A percentile compares a stretch with the other conserved stretches of the same genome.
phyloP scores from a whole-genome alignment of 2,888 invertebrate genomes.

The Catocala sponsa region DNA sequence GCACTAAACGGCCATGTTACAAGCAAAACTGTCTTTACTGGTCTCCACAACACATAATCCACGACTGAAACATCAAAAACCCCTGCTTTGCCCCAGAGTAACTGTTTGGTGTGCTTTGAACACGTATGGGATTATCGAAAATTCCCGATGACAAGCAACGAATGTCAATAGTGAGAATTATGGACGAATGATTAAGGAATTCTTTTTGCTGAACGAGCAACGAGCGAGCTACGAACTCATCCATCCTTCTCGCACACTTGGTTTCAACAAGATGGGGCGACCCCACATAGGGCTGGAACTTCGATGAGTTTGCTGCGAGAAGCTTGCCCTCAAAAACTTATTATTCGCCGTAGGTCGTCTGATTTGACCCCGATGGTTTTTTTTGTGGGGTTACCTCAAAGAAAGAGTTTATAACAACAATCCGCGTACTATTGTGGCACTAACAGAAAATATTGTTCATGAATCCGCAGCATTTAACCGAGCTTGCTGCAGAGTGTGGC shows the following conservation, averaged over 20 bases:
- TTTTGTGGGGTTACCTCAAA: background rate
- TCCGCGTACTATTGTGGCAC: constrained; percentile 5
- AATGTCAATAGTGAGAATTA: constrained; percentile 8
- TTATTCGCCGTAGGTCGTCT: constrained; percentile 16
- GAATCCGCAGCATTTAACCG: constrained; percentile 13
- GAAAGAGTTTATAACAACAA: constrained; percentile 17
- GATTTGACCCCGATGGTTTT: constrained; percentile 11
- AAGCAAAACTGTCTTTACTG: constrained; percentile 4
- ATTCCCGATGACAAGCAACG: constrained; percentile 4
- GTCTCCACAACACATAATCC: constrained; percentile 24
- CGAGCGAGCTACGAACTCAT: constrained; percentile 25
- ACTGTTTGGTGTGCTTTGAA: constrained; percentile 5
- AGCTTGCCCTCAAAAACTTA: constrained; percentile 10
- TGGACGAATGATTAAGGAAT: constrained; percentile 23
- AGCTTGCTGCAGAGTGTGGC: constrained; percentile 12
- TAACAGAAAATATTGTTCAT: constrained; percentile 21
- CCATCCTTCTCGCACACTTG: constrained; percentile 22
- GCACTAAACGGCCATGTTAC: constrained; percentile 2
- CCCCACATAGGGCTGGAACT: constrained; percentile 1
- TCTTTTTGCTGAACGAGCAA: constrained; percentile 24
- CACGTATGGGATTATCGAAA: constrained; percentile 1
- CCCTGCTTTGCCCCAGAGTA: constrained; percentile 18
- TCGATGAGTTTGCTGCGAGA: constrained; percentile 9
- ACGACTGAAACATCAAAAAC: constrained; percentile 27
- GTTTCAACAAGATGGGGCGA: constrained; percentile 27